phyloP scores from a whole-genome alignment of 2,113 vertebrate species.

The Mesembrinibis cayennensis region DNA sequence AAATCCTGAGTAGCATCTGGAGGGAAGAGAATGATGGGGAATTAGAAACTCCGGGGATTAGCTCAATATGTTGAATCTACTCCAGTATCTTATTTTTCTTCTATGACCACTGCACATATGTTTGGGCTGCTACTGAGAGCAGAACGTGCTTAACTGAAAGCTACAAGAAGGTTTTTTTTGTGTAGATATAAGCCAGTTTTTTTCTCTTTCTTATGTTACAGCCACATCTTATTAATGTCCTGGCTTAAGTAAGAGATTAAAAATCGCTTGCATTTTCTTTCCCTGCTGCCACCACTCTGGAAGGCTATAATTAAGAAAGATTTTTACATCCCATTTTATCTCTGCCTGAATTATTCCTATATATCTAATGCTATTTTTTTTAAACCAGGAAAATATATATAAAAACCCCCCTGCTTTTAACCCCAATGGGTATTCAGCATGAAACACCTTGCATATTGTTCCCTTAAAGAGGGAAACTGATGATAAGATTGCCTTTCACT shows the following conservation, averaged over 20 bases:
- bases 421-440: not conserved
- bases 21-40: conserved; percentile 59
- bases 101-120: not conserved
- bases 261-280: not conserved
- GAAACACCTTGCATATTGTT: not conserved
- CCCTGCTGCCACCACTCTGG: not conserved
- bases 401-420: not conserved
- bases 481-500: not conserved
- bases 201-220: not conserved
- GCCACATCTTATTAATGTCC: not conserved
- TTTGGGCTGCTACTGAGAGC: conserved; percentile 1
- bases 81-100: conserved; percentile 56
- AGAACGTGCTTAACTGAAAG: not conserved
- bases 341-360: not conserved
- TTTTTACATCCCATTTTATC: not conserved
- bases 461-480: not conserved
- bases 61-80: conserved; percentile 59
- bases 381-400: not conserved
- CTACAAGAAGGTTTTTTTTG: not conserved
- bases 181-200: not conserved
- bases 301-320: not conserved
- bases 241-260: not conserved
- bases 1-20: conserved; percentile 67
- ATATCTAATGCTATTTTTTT: not conserved
- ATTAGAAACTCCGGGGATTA: conserved; percentile 53